Evolutionary conservation across 2,888 invertebrate species (phyloP), one percentile per base, ranked within the genome.

Genomic region (Malacosoma neustria): DNA sequence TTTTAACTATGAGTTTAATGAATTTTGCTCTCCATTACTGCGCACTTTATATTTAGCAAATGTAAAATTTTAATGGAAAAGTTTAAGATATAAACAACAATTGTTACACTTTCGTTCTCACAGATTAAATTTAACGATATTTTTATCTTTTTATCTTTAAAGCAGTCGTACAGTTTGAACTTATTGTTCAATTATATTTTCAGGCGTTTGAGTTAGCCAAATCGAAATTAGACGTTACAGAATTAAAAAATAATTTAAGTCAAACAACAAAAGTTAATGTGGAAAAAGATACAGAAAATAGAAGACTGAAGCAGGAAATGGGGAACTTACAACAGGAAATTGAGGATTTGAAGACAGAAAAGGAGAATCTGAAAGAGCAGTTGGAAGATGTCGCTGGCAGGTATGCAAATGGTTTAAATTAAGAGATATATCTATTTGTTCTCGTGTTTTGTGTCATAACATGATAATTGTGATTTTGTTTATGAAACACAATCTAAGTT

Each of bases 181-280:
- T n/a, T n/a, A n/a, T n/a, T n/a, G n/a, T n/a, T n/a, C 4, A 13
- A 14, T 34, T 43, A 3, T 3, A 13, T 13, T 38, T 43, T 2
- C 43, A 87, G 87, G 85, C 82, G 36, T 76, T 88, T 49, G 86
- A 89, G 46, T 56, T 84, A 39, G 85, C 87, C 22, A 85, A 85
- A 57, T 72, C 81, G 1, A 72, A 73, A 29, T 47, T 89, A 4
- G 87, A 89, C 49, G 69, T 81, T 40, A 79, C 79, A 0, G 86
- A 87, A 38, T 57, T 82, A 11, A 67, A 59, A 40, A 73, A 63
- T 45, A 70, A 79, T 43, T 53, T 89, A 5, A 87, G 87, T 30
- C 88, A 88, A 11, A 87, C 89, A 32, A 76, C 69, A 12, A 87
- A 84, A 43, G 62, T 72, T 61, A 45, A 57, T 62, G 36, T 72